A percentile compares a stretch with the other conserved stretches of the same genome.
Evolutionary conservation across 2,797 vertebrate genomes (phyloP).

Genomic region (Amblyraja radiata): DNA sequence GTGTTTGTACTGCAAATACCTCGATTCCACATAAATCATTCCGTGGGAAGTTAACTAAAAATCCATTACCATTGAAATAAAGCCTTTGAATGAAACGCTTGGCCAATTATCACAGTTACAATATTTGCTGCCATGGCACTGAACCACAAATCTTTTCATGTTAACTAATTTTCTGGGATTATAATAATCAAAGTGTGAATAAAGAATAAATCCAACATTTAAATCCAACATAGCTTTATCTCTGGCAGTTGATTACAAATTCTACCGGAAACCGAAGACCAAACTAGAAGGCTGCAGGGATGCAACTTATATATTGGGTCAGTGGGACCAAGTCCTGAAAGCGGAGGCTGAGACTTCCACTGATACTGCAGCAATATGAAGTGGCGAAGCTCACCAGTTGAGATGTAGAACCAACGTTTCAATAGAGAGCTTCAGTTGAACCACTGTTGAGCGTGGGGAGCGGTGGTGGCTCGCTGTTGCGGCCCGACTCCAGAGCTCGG

Average conservation of each 20-base stretch:
- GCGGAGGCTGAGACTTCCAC: background rate
- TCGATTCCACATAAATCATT: background rate
- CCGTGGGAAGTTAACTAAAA: background rate
- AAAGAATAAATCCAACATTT: background rate
- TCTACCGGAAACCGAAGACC: no score
- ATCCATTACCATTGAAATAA: background rate
- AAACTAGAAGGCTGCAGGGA: no score
- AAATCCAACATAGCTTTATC: background rate
- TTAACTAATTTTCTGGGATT: background rate
- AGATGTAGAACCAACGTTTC: background rate
- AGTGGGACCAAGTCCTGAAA: background rate
- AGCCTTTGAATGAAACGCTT: background rate
- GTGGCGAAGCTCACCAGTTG: no score
- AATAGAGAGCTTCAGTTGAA: no score
- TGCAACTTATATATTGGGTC: no score
- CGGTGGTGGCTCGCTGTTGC: no score
- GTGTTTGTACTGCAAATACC: background rate
- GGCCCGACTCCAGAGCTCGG: no score
- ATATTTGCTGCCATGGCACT: background rate
- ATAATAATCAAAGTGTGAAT: background rate
- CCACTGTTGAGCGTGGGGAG: no score
- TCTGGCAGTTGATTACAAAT: no score
- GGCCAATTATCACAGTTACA: background rate
- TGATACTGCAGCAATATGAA: no score
- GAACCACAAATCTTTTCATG: background rate